These are phyloP conservation scores for Syngnathus scovelli DNA, from an alignment of 2,113 vertebrate species.

Conservation along the genomic window DNA sequence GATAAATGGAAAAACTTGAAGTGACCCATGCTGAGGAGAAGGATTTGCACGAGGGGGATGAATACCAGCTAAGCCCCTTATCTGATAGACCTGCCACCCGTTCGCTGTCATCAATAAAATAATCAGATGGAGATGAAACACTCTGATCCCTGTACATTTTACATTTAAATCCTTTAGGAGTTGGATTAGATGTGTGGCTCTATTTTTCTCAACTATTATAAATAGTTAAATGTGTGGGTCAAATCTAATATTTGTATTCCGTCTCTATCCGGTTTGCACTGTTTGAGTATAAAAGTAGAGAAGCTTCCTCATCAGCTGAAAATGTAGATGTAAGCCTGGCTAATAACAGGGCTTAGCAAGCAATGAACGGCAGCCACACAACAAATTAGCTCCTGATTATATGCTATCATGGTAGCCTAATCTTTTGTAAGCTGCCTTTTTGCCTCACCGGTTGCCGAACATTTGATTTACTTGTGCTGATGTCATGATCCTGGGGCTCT, in stretches of 20 bases:
- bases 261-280: slow-evolving; percentile 32
- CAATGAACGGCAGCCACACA: slow-evolving; percentile 53
- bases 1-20: slow-evolving; percentile 28
- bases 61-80: slow-evolving; percentile 42
- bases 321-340: slow-evolving; percentile 65
- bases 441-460: slow-evolving; percentile 33
- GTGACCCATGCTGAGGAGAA: slow-evolving; percentile 36
- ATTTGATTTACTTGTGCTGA: slow-evolving; percentile 35
- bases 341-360: slow-evolving; percentile 67
- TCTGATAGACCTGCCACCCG: slow-evolving; percentile 43
- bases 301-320: slow-evolving; percentile 52
- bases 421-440: slow-evolving; percentile 62
- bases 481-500: slow-evolving; percentile 25
- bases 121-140: slow-evolving; percentile 55
- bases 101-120: slow-evolving; percentile 46
- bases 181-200: slow-evolving; percentile 32
- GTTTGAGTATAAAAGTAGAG: slow-evolving; percentile 46
- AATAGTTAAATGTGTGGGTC: slow-evolving; percentile 17
- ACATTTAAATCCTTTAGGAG: slow-evolving; percentile 35
- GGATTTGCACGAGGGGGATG: slow-evolving; percentile 44
- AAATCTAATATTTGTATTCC: slow-evolving; percentile 46
- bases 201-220: slow-evolving; percentile 29
- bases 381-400: slow-evolving; percentile 68
- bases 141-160: slow-evolving; percentile 36
- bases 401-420: slow-evolving; percentile 61